Conservation (phyloP, 2,888 invertebrate species). For the Ceratothoa steindachneri region DNA sequence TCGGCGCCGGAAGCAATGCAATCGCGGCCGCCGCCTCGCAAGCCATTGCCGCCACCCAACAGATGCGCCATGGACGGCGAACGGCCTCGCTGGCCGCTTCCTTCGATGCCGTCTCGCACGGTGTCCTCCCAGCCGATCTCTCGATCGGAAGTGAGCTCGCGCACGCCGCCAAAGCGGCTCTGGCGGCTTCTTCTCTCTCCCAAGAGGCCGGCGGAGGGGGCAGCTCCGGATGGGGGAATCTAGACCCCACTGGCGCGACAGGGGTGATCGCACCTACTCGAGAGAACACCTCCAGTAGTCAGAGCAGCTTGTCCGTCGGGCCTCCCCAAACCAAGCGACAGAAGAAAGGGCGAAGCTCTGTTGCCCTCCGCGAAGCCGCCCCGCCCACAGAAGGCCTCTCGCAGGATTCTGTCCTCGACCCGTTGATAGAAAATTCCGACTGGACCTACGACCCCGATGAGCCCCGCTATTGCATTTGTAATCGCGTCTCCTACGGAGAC, state of each 20-base stretch:
- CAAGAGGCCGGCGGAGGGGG: constrained; percentile 48
- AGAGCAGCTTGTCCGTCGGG: constrained; percentile 18
- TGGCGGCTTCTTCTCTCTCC: constrained; percentile 60
- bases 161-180: constrained; percentile 67
- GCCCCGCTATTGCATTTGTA: constrained; percentile 91
- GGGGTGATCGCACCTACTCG: neutral
- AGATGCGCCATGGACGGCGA: constrained; percentile 90
- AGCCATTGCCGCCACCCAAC: constrained; percentile 92
- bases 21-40: constrained; percentile 92
- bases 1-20: constrained; percentile 79
- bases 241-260: neutral
- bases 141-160: constrained; percentile 68
- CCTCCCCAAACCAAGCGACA: constrained; percentile 36
- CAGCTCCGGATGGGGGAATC: constrained; percentile 1
- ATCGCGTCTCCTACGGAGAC: constrained; percentile 94
- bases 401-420: constrained; percentile 37
- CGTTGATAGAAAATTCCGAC: constrained; percentile 56
- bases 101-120: constrained; percentile 74
- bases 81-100: constrained; percentile 92
- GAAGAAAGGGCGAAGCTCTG: constrained; percentile 29
- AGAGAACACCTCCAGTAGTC: constrained; percentile 6
- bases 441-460: constrained; percentile 96
- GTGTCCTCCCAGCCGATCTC: constrained; percentile 56
- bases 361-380: constrained; percentile 26
- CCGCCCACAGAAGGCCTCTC: constrained; percentile 32